These are phyloP conservation scores for Cordilura impudica DNA, from an alignment of 2,888 invertebrate species.

Conservation along the genomic window DNA sequence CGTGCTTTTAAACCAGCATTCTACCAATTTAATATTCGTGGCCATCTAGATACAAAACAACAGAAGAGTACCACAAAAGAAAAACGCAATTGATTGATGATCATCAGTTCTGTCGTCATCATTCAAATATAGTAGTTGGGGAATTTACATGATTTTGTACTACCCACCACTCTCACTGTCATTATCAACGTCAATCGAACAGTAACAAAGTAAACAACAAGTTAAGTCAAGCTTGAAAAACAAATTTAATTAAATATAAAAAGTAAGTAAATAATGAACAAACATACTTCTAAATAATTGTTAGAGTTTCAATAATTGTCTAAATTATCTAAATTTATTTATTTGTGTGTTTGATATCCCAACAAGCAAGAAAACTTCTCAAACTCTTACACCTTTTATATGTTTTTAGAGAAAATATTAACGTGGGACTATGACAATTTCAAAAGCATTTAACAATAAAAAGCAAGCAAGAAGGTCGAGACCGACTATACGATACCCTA, in stretches of 20 bases:
- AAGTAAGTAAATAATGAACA: background rate
- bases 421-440: no score
- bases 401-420: no score
- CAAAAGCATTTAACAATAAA: no score
- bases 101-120: slow-evolving; percentile 29
- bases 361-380: no score
- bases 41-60: slow-evolving; percentile 20
- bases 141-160: no score
- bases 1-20: slow-evolving; percentile 40
- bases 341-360: no score
- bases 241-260: slow-evolving; percentile 35
- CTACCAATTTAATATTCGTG: slow-evolving; percentile 45
- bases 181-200: slow-evolving; percentile 4
- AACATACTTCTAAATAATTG: no score
- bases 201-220: background rate
- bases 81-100: slow-evolving; percentile 47
- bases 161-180: slow-evolving; percentile 9
- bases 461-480: no score
- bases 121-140: slow-evolving; percentile 4
- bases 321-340: background rate
- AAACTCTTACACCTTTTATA: no score
- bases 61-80: slow-evolving; percentile 3
- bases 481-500: no score
- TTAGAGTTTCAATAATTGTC: no score
- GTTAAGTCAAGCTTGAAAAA: slow-evolving; percentile 28